A percentile compares a stretch with the other conserved stretches of the same genome.
phyloP scores from a whole-genome alignment of 37 sponge, comb jelly and placozoan genomes.

The Oopsacas minuta region DNA sequence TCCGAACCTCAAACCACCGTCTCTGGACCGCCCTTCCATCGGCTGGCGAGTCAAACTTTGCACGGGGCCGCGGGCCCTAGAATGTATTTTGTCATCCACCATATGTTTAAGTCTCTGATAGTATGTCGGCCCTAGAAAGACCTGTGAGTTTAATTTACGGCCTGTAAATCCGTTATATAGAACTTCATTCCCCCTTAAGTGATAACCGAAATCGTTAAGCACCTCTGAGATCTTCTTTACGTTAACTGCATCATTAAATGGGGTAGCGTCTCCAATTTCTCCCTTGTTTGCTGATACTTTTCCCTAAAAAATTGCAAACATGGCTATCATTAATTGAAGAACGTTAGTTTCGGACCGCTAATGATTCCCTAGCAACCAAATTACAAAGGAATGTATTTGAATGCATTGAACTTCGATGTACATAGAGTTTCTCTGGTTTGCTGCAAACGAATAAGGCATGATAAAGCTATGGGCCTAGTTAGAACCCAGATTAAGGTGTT shows the following conservation, averaged over 20 bases:
- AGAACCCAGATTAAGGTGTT: too few species aligned
- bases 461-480: too few species aligned
- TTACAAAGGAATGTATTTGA: too few species aligned
- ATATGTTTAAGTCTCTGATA: conserved; percentile 99
- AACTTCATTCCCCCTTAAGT: conserved; percentile 95
- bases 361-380: too few species aligned
- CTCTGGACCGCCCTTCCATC: conserved; percentile 97
- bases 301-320: too few species aligned
- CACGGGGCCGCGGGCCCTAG: conserved; percentile 90
- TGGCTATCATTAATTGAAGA: too few species aligned
- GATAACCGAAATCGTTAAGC: conserved; percentile 82
- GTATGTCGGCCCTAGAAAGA: conserved; percentile 96
- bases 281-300: conserved; percentile 98
- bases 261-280: conserved; percentile 99
- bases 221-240: conserved; percentile 97
- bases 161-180: conserved; percentile 97
- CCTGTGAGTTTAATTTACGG: conserved; percentile 94
- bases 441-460: too few species aligned
- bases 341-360: too few species aligned
- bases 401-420: too few species aligned
- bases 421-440: too few species aligned
- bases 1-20: conserved; percentile 98
- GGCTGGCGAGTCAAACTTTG: conserved; percentile 93
- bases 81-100: conserved; percentile 99
- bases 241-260: conserved; percentile 97